Evolutionary conservation across 2,888 invertebrate species (phyloP), one percentile per base, ranked within the genome.

Genomic region (Yponomeuta malinellus): DNA sequence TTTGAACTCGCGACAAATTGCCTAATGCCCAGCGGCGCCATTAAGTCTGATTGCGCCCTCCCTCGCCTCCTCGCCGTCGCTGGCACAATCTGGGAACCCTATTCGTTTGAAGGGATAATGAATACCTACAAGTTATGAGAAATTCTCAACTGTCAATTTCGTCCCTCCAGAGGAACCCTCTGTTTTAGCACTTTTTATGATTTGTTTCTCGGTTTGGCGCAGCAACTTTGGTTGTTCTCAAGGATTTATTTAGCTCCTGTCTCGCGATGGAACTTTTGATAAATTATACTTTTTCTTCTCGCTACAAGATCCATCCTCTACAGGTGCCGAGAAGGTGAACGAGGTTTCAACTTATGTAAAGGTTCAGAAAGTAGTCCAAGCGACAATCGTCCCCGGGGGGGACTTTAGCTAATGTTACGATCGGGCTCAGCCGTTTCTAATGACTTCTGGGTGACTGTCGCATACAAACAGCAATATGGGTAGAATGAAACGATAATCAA

Each of bases 1-100:
- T 43, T 59, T 59, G 52, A 59, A 59, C 52, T 15, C 52, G 52
- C 52, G 52, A 59, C 52, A 59, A 59, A 59, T 59, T 59, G 52
- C 52, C 52, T 59, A 59, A 59, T 59, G 43, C 43, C 43, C 43
- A 43, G 5, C 15, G 52, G 52, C 15, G 52, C 52, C 52, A 59
- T 59, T 59, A 59, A 12, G 52, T 59, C 52, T 59, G 52, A 59
- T 59, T 59, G 52, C 52, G 52, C 52, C 52, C 52, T 15, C 52
- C 52, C 52, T 23, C 52, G 52, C 52, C 12, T 2, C 52, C 52
- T 12, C 52, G 15, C 12, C 52, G 3, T 5, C 15, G 15, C 52
- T 3, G 52, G 52, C 52, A 59, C 52, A 59, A 59, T 59, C 52
- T 59, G 15, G 52, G 52, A 59, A 59, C 52, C 52, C 52, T 15